Base-by-base conservation (phyloP, 2,113 vertebrate species). In the Dicrurus megarhynchus region DNA sequence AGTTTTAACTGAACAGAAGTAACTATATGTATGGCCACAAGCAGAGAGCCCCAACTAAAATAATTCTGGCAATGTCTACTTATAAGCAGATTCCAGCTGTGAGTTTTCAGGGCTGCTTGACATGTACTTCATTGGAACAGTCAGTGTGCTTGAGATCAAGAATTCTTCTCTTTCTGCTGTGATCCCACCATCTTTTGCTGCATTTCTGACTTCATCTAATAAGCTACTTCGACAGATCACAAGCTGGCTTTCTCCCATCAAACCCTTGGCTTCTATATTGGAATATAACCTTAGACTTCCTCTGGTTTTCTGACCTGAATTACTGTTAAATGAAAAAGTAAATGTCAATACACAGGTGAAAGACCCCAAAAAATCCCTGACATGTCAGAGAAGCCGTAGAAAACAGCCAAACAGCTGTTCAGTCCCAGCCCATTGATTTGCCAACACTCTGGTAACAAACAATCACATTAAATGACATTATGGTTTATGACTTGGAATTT, bases 401-500 rank as follows among this genome's bases (percentile, higher is more conserved):
- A 87, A 85, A 50, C 67, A 93, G 67, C 21, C 6, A 1, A 87
- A 64, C 81, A 89, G 81, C 85, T 96, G 75, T 55, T 87, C 1
- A 30, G 87, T 42, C 85, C 90, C 84, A 78, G 68, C 49, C 83
- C 27, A 17, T 75, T 1, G 3, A 73, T 87, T 91, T 90, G 88
- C 91, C 65, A 81, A 57, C 61, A 67, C 53, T 77, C 59, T 57
- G 50, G 85, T 92, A 95, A 95, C 76, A 95, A 96, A 93, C 86
- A 91, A 90, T 96, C 94, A 86, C 10, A 8, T 83, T 71, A 82
- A 96, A 96, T 85, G 91, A 88, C 83, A 97, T 67, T 82, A 97
- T 47, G 49, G 91, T 83, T 55, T 95, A 97, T 78, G 90, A 89
- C 92, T 96, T 1, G 84, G 61, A 67, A 78, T 80, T 86, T 92